A percentile compares a stretch with the other conserved stretches of the same genome.
Evolutionary conservation across 2,113 vertebrate species (phyloP).

Genomic region (Myotis brandtii): DNA sequence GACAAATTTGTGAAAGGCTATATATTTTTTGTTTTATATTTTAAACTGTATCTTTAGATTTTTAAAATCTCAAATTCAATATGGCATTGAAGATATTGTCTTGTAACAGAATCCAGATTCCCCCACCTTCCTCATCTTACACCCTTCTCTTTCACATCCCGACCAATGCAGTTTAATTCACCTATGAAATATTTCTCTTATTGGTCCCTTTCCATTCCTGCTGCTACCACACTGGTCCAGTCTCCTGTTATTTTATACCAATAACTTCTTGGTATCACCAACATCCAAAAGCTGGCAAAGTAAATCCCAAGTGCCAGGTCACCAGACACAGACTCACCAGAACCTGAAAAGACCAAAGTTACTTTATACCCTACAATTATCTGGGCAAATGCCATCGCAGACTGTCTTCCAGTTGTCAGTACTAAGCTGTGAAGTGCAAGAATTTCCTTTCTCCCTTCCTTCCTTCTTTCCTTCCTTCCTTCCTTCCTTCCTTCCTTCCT

Average conservation of each 20-base stretch:
- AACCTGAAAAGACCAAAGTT: background rate
- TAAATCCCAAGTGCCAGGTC: background rate
- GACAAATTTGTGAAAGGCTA: background rate
- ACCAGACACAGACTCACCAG: background rate
- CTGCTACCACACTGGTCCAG: background rate
- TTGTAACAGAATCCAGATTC: background rate
- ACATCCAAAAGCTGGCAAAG: background rate
- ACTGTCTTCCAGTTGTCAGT: background rate
- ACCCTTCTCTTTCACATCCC: background rate
- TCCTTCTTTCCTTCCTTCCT: background rate
- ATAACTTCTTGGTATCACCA: background rate
- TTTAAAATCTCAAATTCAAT: background rate
- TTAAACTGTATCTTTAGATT: constrained; percentile 5
- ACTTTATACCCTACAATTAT: background rate
- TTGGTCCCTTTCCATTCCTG: background rate
- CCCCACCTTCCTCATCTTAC: background rate
- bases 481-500: too few relatives aligned
- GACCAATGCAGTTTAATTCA: background rate
- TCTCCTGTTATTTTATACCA: background rate
- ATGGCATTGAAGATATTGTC: background rate
- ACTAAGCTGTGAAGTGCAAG: background rate
- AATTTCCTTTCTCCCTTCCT: background rate
- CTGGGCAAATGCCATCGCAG: background rate
- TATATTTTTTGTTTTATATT: background rate
- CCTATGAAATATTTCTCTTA: background rate